Percentiles rank a stretch among this genome's conserved stretches.
phyloP scores from a whole-genome alignment of 2,888 invertebrate species.

The Polydrusus cervinus region DNA sequence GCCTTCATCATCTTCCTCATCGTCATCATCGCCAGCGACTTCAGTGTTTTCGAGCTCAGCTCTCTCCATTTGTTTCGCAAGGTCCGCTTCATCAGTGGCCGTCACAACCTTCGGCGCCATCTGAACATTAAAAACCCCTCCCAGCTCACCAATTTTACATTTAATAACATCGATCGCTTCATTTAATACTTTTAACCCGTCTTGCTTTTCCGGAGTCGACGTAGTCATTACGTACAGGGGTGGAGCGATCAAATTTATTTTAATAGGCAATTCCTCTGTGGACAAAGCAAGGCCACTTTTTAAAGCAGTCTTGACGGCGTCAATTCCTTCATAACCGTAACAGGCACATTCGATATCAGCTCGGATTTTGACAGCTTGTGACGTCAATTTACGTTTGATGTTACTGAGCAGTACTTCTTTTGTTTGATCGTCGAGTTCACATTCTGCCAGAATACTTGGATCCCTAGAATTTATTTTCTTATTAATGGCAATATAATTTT shows the following conservation, averaged over 20 bases:
- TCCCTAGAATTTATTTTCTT: constrained; percentile 77
- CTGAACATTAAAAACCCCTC: constrained; percentile 95
- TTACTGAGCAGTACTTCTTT: constrained; percentile 94
- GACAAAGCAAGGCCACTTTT: constrained; percentile 92
- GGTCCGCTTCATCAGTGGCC: constrained; percentile 97
- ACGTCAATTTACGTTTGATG: constrained; percentile 96
- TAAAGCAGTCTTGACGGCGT: constrained; percentile 96
- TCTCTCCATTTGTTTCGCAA: constrained; percentile 93
- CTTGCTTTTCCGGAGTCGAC: constrained; percentile 95
- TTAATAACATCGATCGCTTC: constrained; percentile 92
- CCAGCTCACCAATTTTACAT: constrained; percentile 84
- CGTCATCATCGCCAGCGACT: constrained; percentile 91
- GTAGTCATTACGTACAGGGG: constrained; percentile 99
- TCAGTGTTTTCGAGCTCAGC: constrained; percentile 96
- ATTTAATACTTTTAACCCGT: constrained; percentile 92
- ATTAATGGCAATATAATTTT: too few relatives aligned
- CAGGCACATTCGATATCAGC: constrained; percentile 95
- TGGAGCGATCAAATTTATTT: constrained; percentile 99
- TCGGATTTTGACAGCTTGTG: constrained; percentile 96
- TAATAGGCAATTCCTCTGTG: constrained; percentile 95
- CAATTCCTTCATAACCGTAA: constrained; percentile 98
- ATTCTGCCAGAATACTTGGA: constrained; percentile 95
- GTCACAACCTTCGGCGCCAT: constrained; percentile 99
- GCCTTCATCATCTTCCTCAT: constrained; percentile 80
- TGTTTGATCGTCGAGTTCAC: constrained; percentile 93